These are phyloP conservation scores for Oxyura jamaicensis DNA, from an alignment of 2,113 vertebrate genomes.

Conservation along the genomic window DNA sequence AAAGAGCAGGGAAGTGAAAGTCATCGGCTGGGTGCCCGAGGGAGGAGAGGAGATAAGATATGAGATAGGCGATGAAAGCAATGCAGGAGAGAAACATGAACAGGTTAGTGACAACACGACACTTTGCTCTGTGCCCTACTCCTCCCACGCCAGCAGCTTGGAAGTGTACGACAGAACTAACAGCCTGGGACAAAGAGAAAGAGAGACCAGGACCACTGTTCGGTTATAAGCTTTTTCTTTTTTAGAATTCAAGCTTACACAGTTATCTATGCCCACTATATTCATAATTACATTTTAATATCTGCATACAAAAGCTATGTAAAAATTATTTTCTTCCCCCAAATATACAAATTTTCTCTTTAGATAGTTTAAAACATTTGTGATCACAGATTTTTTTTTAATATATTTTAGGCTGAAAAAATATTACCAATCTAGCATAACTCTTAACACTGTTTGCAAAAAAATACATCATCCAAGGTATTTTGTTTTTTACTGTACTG, in stretches of 20 bases:
- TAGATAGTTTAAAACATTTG: constrained; percentile 85
- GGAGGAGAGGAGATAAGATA: background rate
- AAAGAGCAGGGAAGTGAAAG: constrained; percentile 19
- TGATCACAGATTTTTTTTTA: constrained; percentile 80
- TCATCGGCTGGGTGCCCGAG: background rate
- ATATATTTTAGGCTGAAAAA: constrained; percentile 84
- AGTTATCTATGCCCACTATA: constrained; percentile 83
- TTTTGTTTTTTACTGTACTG: constrained; percentile 27
- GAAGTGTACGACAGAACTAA: background rate
- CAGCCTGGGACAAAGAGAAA: constrained; percentile 32
- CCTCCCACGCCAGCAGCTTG: background rate
- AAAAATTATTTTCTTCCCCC: constrained; percentile 84
- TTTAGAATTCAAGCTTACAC: constrained; percentile 84
- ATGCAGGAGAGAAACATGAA: background rate
- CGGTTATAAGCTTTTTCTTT: constrained; percentile 81
- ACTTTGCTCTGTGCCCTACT: background rate
- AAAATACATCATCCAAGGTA: constrained; percentile 69
- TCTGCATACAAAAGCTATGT: constrained; percentile 88
- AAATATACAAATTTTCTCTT: constrained; percentile 87
- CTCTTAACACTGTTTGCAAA: constrained; percentile 82
- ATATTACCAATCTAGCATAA: constrained; percentile 82
- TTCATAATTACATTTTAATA: constrained; percentile 86
- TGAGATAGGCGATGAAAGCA: background rate
- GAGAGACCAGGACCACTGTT: constrained; percentile 67
- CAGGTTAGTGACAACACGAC: background rate